Evolutionary conservation across 2,113 vertebrate species (phyloP).

Genomic region (Sylvilagus bachmani): DNA sequence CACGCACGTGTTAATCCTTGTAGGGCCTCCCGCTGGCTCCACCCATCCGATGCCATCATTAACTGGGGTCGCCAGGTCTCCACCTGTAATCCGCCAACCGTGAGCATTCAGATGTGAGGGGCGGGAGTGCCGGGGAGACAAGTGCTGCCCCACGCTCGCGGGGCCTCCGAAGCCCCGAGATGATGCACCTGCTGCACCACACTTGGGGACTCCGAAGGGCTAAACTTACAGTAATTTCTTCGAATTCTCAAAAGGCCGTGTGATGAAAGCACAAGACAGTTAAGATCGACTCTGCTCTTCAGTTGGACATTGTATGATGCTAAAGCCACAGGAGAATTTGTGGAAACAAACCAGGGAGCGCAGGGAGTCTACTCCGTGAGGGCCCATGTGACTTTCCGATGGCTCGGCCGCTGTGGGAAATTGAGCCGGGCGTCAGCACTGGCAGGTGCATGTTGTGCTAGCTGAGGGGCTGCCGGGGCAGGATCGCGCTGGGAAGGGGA

Average conservation of each 20-base stretch:
- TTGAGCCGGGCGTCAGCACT: rapidly evolving
- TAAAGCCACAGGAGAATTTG: neutral
- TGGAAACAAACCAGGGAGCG: no score
- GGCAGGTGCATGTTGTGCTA: no score
- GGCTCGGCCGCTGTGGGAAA: rapidly evolving
- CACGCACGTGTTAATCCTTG: neutral
- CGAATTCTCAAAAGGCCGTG: neutral
- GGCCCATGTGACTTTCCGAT: rapidly evolving
- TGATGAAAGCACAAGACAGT: neutral
- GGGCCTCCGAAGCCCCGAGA: no score
- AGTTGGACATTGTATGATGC: neutral
- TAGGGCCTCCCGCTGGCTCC: no score
- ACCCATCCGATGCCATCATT: no score
- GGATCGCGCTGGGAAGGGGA: neutral
- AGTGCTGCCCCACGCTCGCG: no score
- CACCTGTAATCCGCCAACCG: no score
- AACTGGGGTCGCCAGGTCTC: no score
- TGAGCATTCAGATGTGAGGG: no score
- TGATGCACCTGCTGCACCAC: no score
- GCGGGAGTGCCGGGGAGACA: no score
- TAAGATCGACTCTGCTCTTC: neutral
- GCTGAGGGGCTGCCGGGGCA: no score
- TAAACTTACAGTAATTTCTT: neutral
- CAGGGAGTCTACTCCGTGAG: rapidly evolving
- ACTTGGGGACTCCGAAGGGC: neutral